Percentiles rank a stretch among this genome's conserved stretches.
Evolutionary conservation across 2,113 vertebrate species (phyloP).

Genomic region (Forbesichthys papilliferus): DNA sequence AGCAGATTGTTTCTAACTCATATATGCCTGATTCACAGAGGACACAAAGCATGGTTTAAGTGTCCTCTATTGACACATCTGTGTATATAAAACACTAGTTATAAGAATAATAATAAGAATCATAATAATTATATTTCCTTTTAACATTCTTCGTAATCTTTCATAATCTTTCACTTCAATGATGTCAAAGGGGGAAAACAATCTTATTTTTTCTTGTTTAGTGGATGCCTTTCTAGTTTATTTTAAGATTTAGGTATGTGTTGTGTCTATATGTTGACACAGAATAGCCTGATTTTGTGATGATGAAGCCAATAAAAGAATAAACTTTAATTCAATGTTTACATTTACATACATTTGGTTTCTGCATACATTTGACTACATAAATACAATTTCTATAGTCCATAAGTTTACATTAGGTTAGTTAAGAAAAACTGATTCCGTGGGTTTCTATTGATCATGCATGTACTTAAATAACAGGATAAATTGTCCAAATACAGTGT

Average conservation of each 20-base stretch:
- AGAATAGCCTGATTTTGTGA: too few relatives aligned
- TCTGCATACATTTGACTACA: background rate
- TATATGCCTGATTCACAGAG: too few relatives aligned
- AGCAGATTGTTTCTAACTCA: background rate
- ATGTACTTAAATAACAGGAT: background rate
- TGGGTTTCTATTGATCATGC: background rate
- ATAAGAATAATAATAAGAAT: background rate
- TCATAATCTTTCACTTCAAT: background rate
- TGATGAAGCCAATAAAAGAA: too few relatives aligned
- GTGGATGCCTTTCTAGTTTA: too few relatives aligned
- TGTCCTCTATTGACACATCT: too few relatives aligned
- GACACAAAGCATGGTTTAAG: too few relatives aligned
- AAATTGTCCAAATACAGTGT: background rate
- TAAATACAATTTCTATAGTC: background rate
- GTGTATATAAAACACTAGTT: background rate
- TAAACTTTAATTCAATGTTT: background rate
- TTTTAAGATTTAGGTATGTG: too few relatives aligned
- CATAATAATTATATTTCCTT: background rate
- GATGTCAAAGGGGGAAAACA: background rate
- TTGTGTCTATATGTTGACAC: too few relatives aligned
- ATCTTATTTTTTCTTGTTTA: background rate
- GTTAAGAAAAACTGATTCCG: too few relatives aligned
- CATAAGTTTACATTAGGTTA: background rate
- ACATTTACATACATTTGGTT: background rate
- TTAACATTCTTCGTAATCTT: background rate